Base-by-base conservation (phyloP, 2,113 vertebrate species). In the Tichodroma muraria region DNA sequence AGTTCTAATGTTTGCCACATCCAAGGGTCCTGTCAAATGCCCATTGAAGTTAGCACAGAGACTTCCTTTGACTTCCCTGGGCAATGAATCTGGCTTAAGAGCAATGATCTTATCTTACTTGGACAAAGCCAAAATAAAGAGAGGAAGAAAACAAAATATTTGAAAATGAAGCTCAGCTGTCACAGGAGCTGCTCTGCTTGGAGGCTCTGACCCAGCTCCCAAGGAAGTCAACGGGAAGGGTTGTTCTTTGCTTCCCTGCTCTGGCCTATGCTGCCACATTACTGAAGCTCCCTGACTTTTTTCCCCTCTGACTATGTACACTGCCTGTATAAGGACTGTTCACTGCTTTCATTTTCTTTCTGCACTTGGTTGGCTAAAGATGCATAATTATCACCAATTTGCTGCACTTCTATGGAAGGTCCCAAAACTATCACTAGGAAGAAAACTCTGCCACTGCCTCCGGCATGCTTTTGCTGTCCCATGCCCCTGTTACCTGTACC, bases 391-490 rank as follows among this genome's bases (percentile, higher is more conserved):
- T 64, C 77, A 83, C 82, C 64, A 73, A 57, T 85, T 93, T 94
- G 93, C 93, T 94, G 64, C 78, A 60, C 80, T 95, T 79, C 60
- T 31, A 7, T 60, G 53, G 53, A 65, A 69, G 71, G 65, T 89
- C 77, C 77, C 47, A 50, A 95, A 90, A 90, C 63, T 80, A 59
- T 93, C 76, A 90, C 66, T 70, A 37, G 69, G 90, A 96, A 90
- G 87, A 86, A 71, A 73, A 92, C 76, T 23, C 71, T 93, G 81
- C 83, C 90, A 66, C 69, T 68, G 68, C 89, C 42, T 96, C 91
- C 96, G 97, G 97, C 97, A 97, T 97, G 97, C 92, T 81, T 78
- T 72, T 64, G 93, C 97, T 95, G 31, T 92, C 95, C 96, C 68
- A 22, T 95, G 78, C 75, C 77, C 93, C 80, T 70, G 80, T 38